A percentile compares a stretch with the other conserved stretches of the same genome.
phyloP scores from a whole-genome alignment of 2,797 vertebrate species.

The Tympanoctomys barrerae region DNA sequence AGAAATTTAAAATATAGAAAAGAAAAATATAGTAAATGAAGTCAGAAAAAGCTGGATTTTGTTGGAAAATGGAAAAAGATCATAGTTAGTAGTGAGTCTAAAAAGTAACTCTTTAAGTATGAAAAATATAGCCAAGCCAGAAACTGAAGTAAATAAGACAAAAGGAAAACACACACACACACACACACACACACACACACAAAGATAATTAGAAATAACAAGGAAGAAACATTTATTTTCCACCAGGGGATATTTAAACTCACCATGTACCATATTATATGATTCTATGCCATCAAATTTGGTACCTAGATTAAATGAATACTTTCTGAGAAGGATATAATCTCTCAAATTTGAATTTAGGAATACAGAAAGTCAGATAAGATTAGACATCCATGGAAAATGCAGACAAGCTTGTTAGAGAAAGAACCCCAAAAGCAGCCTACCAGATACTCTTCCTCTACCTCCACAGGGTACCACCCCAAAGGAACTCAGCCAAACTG shows the following conservation, averaged over 20 bases:
- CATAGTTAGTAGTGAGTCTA: not conserved
- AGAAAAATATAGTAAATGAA: not conserved
- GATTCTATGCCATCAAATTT: not conserved
- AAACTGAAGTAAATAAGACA: not conserved
- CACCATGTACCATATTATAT: not conserved
- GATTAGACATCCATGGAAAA: not conserved
- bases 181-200: too few relatives aligned
- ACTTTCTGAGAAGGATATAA: not conserved
- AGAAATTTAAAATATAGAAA: not conserved
- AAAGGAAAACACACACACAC: not conserved
- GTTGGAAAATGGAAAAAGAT: not conserved
- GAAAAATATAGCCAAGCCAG: not conserved
- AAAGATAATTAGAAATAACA: not conserved
- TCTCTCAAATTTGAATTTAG: not conserved
- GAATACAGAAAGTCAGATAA: not conserved
- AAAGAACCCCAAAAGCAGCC: not conserved
- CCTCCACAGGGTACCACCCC: not conserved
- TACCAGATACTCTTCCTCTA: not conserved
- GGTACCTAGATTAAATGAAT: not conserved
- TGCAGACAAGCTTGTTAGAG: not conserved
- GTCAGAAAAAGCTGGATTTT: slow-evolving; percentile 21
- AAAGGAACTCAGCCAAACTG: not conserved
- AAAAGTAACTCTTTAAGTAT: not conserved
- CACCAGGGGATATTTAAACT: not conserved
- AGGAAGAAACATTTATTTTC: not conserved